Evolutionary conservation across 2,888 invertebrate species (phyloP), one percentile per base, ranked within the genome.

Genomic region (Acrobasis repandana): DNA sequence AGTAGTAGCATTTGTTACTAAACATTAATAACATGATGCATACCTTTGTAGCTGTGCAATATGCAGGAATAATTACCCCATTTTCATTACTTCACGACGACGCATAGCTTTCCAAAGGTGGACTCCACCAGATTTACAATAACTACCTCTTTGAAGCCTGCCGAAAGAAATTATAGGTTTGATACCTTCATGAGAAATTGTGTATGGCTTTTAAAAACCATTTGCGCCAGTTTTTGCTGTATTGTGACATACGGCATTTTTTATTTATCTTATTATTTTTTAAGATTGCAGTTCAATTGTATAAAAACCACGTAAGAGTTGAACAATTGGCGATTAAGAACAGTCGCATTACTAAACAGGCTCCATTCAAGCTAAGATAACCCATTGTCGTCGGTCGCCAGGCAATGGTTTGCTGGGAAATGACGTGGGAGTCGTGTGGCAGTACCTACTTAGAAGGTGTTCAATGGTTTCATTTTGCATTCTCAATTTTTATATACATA

Each of bases 301-400:
- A 65, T 67, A 65, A 62, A 72, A 68, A 67, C 62, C 63, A 65
- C 58, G 67, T 58, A 59, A 58, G 56, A 60, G 63, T 61, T 61
- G 68, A 81, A 85, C 85, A 85, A 85, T 82, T 65, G 79, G 67
- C 71, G 67, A 80, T 83, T 81, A 83, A 70, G 69, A 70, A 65
- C 71, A 67, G 67, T 68, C 66, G 65, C 59, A 51, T 75, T 74
- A 68, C 72, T 69, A 76, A 68, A 76, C 71, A 69, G 67, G 65
- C 67, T 68, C 65, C 67, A 71, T 73, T 76, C 67, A 71, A 72
- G 62, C 47, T 28, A 57, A 46, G 56, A 33, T 70, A 67, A 68
- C 57, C 76, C 70, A 83, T 84, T 85, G 82, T 84, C 74, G 75
- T 68, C 63, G 64, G 66, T 67, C 67, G 67, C 67, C 62, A 67